A percentile compares a stretch with the other conserved stretches of the same genome.
Evolutionary conservation across 2,888 invertebrate genomes (phyloP).

Genomic region (Serripes groenlandicus): DNA sequence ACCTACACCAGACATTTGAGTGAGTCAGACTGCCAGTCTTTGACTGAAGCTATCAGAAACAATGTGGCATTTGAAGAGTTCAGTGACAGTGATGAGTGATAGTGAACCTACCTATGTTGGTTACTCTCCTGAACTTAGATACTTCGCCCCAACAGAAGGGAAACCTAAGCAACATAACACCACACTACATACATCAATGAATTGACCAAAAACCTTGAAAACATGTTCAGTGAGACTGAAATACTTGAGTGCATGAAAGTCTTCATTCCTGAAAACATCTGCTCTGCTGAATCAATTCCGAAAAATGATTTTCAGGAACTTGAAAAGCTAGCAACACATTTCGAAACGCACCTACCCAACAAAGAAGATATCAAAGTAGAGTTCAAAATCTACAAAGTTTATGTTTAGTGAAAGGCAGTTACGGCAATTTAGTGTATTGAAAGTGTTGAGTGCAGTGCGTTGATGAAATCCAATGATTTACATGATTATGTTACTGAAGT

Average conservation of each 20-base stretch:
- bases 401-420: constrained; percentile 20
- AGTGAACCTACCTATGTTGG: not conserved
- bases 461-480: constrained; percentile 17
- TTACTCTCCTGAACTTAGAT: not conserved
- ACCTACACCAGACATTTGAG: not conserved
- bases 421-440: not conserved
- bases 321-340: too few species aligned
- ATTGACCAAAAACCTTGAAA: too few species aligned
- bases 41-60: not conserved
- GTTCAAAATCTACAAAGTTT: constrained; percentile 8
- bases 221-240: too few species aligned
- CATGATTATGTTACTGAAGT: constrained; percentile 28
- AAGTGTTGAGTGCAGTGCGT: not conserved
- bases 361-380: not conserved
- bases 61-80: not conserved
- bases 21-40: not conserved
- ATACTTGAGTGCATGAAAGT: too few species aligned
- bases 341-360: not conserved
- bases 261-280: too few species aligned
- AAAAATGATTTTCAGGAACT: too few species aligned
- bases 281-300: too few species aligned
- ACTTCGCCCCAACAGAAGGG: too few species aligned
- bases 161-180: too few species aligned
- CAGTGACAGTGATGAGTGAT: not conserved
- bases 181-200: too few species aligned